A percentile compares a stretch with the other conserved stretches of the same genome.
These are phyloP conservation scores for Phaethon lepturus DNA, from an alignment of 2,113 vertebrate species.

Conservation along the genomic window DNA sequence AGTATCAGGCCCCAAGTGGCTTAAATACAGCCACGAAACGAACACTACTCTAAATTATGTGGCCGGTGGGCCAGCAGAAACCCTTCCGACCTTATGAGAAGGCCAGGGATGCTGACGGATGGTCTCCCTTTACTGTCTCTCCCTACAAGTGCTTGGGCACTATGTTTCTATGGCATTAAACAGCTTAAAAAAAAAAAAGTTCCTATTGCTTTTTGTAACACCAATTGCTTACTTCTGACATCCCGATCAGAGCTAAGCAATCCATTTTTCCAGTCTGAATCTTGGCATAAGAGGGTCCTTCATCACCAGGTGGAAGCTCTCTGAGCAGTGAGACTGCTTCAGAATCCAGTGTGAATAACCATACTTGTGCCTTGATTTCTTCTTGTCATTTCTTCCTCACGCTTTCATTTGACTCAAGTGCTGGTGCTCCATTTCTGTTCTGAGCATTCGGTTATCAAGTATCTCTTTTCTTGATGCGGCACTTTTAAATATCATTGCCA, in stretches of 20 bases:
- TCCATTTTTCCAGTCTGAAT: background rate
- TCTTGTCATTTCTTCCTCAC: background rate
- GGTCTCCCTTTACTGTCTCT: background rate
- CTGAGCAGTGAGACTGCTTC: background rate
- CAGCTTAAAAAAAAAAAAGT: background rate
- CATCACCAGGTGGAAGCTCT: slow-evolving; percentile 25
- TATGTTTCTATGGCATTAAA: background rate
- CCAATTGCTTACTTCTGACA: background rate
- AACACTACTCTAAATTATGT: background rate
- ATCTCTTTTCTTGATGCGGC: background rate
- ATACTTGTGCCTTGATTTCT: slow-evolving; percentile 17
- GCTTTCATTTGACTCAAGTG: background rate
- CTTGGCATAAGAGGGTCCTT: background rate
- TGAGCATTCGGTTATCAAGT: background rate
- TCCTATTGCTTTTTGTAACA: background rate
- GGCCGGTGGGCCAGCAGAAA: background rate
- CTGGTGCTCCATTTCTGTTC: background rate
- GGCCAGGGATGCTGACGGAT: background rate
- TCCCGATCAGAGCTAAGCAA: background rate
- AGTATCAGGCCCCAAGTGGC: background rate
- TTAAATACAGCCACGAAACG: background rate
- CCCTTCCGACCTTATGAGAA: background rate
- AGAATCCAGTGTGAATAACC: background rate
- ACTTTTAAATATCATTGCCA: background rate
- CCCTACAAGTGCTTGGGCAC: background rate